Percentiles rank a stretch among this genome's conserved stretches.
Conservation (phyloP, 2,113 vertebrate species). For the Calyptommatus sinebrachiatus region DNA sequence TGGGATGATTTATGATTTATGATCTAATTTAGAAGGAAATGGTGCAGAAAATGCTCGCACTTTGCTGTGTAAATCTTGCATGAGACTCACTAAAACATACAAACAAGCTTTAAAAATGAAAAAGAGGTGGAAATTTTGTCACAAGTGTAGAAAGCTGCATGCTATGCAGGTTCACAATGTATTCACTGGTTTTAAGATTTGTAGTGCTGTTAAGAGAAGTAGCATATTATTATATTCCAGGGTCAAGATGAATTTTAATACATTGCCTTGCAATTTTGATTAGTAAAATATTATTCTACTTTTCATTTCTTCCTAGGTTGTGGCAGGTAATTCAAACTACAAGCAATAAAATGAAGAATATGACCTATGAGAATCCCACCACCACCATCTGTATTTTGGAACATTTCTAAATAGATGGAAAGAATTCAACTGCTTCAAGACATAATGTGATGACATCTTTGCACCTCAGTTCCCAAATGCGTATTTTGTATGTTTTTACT, state of each 20-base stretch:
- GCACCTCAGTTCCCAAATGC: no score
- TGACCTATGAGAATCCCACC: background rate
- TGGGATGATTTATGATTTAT: constrained; percentile 42
- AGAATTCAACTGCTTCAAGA: no score
- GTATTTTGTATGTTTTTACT: no score
- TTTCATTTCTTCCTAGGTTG: background rate
- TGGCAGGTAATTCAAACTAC: background rate
- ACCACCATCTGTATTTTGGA: no score
- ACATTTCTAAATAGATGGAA: no score
- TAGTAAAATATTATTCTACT: background rate
- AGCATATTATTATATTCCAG: background rate
- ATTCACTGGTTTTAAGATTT: background rate
- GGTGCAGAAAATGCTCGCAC: constrained; percentile 36
- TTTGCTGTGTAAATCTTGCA: constrained; percentile 19
- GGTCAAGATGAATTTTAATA: background rate
- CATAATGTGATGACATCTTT: no score
- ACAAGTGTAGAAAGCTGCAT: constrained; percentile 21
- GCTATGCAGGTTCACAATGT: background rate
- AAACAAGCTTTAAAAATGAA: background rate
- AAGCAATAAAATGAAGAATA: background rate
- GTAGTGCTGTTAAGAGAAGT: background rate
- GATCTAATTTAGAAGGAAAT: constrained; percentile 49
- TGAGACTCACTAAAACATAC: background rate
- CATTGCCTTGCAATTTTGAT: background rate
- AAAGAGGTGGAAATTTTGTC: background rate